These are phyloP conservation scores for Trissolcus basalis DNA, from an alignment of 1,140 invertebrate genomes.

Conservation along the genomic window DNA sequence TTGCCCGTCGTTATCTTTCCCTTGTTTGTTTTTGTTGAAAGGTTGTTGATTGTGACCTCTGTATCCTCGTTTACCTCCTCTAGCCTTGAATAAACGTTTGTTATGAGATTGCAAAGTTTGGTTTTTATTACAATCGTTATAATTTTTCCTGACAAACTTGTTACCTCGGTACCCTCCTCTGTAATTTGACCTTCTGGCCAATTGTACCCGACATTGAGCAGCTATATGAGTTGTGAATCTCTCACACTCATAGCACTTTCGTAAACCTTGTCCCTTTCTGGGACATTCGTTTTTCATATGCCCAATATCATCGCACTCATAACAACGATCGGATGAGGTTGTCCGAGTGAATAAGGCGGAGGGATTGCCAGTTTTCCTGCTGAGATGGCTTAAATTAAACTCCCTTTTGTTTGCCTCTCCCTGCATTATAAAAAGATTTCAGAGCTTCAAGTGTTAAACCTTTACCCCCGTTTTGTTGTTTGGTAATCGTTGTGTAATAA, in stretches of 20 bases:
- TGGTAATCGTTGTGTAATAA: no score
- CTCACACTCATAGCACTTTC: background rate
- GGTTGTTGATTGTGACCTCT: background rate
- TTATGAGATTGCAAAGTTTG: no score
- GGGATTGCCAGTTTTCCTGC: background rate
- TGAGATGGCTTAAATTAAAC: background rate
- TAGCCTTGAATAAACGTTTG: slow-evolving; percentile 65
- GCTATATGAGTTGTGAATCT: background rate
- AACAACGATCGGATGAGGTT: background rate
- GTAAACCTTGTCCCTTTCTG: background rate
- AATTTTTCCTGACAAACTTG: no score
- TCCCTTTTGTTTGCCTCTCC: background rate
- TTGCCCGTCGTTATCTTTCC: background rate
- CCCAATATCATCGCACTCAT: background rate
- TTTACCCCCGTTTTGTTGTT: no score
- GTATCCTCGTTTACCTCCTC: no score
- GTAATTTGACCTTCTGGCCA: no score
- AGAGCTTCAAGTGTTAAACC: no score
- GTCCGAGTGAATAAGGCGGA: background rate
- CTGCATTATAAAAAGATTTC: slow-evolving; percentile 10
- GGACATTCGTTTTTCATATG: background rate
- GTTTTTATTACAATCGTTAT: no score
- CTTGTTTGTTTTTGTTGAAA: no score
- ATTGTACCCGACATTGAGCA: background rate
- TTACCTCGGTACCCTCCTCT: no score